These are phyloP conservation scores for Heterohyrax brucei DNA, from an alignment of 2,797 vertebrate species.

Conservation along the genomic window DNA sequence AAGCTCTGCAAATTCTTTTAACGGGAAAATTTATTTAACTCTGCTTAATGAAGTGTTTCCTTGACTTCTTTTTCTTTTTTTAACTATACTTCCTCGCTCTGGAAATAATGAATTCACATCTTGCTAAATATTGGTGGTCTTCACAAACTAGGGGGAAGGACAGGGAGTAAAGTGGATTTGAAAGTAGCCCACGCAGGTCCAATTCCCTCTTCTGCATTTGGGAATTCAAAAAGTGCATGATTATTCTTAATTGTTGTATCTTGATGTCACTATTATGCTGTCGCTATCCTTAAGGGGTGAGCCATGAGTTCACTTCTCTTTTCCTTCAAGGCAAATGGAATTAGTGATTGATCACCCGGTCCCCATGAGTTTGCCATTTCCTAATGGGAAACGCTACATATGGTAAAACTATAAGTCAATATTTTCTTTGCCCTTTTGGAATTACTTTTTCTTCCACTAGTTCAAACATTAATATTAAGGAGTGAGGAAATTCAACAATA, in stretches of 20 bases:
- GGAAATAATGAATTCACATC: neutral
- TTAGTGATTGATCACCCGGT: slow-evolving; percentile 2
- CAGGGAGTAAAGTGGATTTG: neutral
- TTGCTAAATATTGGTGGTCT: neutral
- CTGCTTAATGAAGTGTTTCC: neutral
- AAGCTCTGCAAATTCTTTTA: neutral
- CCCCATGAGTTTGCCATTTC: neutral
- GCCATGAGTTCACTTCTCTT: neutral
- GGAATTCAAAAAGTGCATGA: neutral
- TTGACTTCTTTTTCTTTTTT: neutral
- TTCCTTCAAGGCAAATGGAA: neutral
- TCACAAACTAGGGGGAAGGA: neutral
- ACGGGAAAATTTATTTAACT: neutral
- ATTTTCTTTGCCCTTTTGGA: neutral
- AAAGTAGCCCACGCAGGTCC: neutral
- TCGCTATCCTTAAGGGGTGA: neutral
- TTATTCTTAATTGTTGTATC: neutral
- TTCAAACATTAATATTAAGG: slow-evolving; percentile 1
- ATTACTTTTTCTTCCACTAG: neutral
- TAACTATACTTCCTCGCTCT: neutral
- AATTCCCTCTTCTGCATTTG: neutral
- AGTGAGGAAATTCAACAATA: neutral
- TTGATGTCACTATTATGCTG: neutral
- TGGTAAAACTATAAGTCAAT: neutral
- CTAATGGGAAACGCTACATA: neutral